Evolutionary conservation across 1,140 invertebrate genomes (phyloP).

Genomic region (Apis laboriosa): DNA sequence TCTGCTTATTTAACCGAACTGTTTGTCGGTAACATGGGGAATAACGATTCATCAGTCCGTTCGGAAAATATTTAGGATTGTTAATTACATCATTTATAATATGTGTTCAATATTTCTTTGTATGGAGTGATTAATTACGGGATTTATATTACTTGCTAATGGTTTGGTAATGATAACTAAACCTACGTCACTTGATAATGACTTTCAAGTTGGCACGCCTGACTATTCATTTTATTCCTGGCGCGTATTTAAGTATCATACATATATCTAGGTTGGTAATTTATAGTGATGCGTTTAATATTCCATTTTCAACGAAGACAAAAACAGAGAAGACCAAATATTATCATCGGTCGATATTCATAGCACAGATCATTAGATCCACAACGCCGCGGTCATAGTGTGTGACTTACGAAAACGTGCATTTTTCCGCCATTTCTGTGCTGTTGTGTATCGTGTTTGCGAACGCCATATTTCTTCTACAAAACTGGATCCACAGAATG

Average conservation of each 20-base stretch:
- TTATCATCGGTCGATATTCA: constrained; percentile 17
- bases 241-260: background rate
- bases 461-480: constrained; percentile 34
- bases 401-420: constrained; percentile 49
- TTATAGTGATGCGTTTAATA: no score
- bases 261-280: background rate
- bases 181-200: background rate
- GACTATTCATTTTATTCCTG: background rate
- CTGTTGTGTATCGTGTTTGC: constrained; percentile 24
- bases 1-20: background rate
- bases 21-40: constrained; percentile 8
- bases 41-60: background rate
- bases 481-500: constrained; percentile 16
- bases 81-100: background rate
- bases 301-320: background rate
- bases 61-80: background rate
- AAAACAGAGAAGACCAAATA: no score
- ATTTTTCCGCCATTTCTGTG: constrained; percentile 45
- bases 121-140: background rate
- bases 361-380: constrained; percentile 1
- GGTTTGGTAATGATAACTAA: no score
- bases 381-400: background rate
- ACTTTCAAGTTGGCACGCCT: background rate
- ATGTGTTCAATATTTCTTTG: background rate
- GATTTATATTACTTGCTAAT: background rate